Evolutionary conservation across 2,888 invertebrate species (phyloP).

Genomic region (Agriotes lineatus): DNA sequence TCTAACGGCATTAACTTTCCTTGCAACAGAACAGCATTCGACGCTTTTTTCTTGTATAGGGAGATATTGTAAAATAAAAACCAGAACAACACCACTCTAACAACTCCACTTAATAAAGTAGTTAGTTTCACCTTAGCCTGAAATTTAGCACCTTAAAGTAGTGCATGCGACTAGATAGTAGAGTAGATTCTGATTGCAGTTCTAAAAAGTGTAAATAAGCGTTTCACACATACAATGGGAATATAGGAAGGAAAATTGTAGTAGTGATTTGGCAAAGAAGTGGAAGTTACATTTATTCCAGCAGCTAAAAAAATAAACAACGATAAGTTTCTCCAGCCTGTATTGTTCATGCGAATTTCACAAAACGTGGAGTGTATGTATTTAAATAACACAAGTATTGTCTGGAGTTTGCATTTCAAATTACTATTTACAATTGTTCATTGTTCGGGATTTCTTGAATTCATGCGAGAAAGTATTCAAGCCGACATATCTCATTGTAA

Average conservation of each 20-base stretch:
- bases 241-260: no score
- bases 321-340: neutral
- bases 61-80: neutral
- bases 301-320: neutral
- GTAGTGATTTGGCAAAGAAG: no score
- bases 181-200: no score
- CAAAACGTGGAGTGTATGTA: conserved; percentile 8
- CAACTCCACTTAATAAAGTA: no score
- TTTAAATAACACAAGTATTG: conserved; percentile 10
- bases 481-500: neutral
- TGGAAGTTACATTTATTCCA: no score
- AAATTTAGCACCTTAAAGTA: neutral
- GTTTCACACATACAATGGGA: no score
- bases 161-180: neutral
- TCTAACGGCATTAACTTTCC: conserved; percentile 8
- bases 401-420: conserved; percentile 5
- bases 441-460: conserved; percentile 2
- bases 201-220: no score
- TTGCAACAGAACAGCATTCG: neutral
- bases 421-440: conserved; percentile 12
- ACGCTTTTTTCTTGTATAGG: neutral
- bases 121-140: neutral
- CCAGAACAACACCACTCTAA: no score
- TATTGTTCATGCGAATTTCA: conserved; percentile 1
- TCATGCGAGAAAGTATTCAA: neutral